phyloP scores from a whole-genome alignment of 2,888 invertebrate genomes.

The Hyles lineata region DNA sequence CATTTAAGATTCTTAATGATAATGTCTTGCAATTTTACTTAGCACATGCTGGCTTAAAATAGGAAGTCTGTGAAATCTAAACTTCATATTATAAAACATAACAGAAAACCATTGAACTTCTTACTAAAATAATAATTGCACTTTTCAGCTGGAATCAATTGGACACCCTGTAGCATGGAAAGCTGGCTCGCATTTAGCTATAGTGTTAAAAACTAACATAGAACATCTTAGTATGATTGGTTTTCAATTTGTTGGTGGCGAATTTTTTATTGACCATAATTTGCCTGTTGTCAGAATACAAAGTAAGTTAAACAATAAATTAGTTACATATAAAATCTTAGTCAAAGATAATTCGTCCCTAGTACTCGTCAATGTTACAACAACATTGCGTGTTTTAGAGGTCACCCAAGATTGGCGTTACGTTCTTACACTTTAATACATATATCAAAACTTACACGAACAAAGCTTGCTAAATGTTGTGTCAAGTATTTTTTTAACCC shows the following conservation, averaged over 20 bases:
- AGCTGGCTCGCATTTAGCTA: constrained; percentile 89
- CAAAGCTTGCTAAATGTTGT: too few relatives aligned
- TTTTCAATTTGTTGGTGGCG: constrained; percentile 88
- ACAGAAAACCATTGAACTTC: not conserved
- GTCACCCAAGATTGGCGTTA: too few relatives aligned
- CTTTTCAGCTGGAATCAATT: constrained; percentile 89
- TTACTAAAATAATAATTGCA: not conserved
- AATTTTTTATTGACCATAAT: constrained; percentile 91
- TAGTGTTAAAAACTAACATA: constrained; percentile 91
- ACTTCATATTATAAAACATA: too few relatives aligned
- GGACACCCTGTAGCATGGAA: constrained; percentile 93
- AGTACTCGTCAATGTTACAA: not conserved
- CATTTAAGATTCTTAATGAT: too few relatives aligned
- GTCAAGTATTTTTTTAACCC: too few relatives aligned
- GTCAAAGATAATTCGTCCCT: too few relatives aligned
- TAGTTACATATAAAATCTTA: too few relatives aligned
- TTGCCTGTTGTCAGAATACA: constrained; percentile 90
- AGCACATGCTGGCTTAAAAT: too few relatives aligned
- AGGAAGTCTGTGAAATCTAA: too few relatives aligned
- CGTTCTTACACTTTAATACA: too few relatives aligned
- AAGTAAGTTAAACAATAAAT: constrained; percentile 84
- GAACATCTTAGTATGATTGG: constrained; percentile 90
- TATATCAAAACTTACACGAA: too few relatives aligned
- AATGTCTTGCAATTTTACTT: too few relatives aligned
- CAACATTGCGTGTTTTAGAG: not conserved